A percentile compares a stretch with the other conserved stretches of the same genome.
Evolutionary conservation across 2,797 vertebrate genomes (phyloP).

Genomic region (Eremophila alpestris): DNA sequence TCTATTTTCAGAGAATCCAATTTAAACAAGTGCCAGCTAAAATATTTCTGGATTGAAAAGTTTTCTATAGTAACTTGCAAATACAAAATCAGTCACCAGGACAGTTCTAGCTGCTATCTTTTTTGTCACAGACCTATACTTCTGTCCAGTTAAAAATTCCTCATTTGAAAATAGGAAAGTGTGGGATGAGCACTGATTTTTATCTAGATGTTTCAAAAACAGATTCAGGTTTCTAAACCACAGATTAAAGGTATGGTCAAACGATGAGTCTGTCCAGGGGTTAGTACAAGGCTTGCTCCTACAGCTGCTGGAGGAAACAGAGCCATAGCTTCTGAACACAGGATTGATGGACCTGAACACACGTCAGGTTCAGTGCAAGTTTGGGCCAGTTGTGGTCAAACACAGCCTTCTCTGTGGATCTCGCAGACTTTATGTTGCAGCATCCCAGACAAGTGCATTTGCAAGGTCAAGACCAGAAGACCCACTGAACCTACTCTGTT

Average conservation of each 20-base stretch:
- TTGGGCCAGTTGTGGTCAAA: background rate
- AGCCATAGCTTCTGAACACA: background rate
- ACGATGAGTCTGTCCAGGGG: background rate
- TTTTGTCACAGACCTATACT: background rate
- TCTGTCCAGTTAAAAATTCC: background rate
- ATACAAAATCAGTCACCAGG: background rate
- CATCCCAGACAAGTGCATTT: background rate
- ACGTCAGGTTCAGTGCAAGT: background rate
- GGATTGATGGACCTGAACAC: too few species aligned
- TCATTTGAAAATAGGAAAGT: background rate
- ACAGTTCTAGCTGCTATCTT: background rate
- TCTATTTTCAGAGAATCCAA: conserved; percentile 61
- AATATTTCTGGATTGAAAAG: conserved; percentile 43
- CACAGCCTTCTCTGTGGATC: background rate
- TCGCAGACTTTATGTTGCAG: background rate
- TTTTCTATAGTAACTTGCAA: conserved; percentile 49
- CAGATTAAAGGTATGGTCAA: background rate
- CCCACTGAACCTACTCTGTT: background rate
- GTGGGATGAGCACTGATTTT: background rate
- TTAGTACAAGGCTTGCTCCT: background rate
- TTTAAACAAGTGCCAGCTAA: conserved; percentile 56
- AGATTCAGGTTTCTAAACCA: background rate
- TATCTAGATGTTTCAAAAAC: background rate
- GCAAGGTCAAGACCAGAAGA: background rate
- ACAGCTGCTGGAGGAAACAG: background rate